Base-by-base conservation (phyloP, 2,888 invertebrate species). In the Tryphoninae sp. region DNA sequence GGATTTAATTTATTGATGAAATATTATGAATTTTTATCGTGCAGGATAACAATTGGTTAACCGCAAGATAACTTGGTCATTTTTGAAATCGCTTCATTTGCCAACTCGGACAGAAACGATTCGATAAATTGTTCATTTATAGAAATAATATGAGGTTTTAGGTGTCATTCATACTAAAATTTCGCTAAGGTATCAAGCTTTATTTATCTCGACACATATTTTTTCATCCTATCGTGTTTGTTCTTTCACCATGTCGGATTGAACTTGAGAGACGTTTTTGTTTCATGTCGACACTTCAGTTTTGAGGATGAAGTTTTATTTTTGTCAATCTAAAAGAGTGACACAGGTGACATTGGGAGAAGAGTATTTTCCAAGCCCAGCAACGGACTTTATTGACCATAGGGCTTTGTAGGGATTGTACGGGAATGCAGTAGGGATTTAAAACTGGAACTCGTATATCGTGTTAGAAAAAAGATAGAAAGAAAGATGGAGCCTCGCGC, bases 381-480 rank as follows among this genome's bases (percentile, higher is more conserved):
- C 45, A 45, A 33, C 6, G 45, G 13, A 45, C 13, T 45, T 45
- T 45, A 45, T 45, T 45, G 45, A 45, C 45, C 13, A 45, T 13
- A 45, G 33, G 45, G 45, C 13, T 45, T 13, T 45, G 45, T 45
- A 45, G 45, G 45, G 45, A 45, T 45, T 45, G 55, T 55, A 16
- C 9, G 64, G 16, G n/a, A 64, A 23, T 11, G n/a, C 23, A 65
- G 40, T 22, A 13, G 55, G 49, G 58, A 61, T 74, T 74, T 55
- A 23, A n/a, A 53, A 42, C 55, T 42, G 13, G 22, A 11, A 55
- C 45, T 58, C 51, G 64, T 42, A 23, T 55, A 33, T 7, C 22
- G 16, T 16, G 23, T 55, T 23, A 26, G 33, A 19, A 13, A 53
- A 40, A 7, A 4, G 16, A 45, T 4, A 19, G 45, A 33, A 16